Base-by-base conservation (phyloP, 2,888 invertebrate species). In the Leptinotarsa peninsularis region DNA sequence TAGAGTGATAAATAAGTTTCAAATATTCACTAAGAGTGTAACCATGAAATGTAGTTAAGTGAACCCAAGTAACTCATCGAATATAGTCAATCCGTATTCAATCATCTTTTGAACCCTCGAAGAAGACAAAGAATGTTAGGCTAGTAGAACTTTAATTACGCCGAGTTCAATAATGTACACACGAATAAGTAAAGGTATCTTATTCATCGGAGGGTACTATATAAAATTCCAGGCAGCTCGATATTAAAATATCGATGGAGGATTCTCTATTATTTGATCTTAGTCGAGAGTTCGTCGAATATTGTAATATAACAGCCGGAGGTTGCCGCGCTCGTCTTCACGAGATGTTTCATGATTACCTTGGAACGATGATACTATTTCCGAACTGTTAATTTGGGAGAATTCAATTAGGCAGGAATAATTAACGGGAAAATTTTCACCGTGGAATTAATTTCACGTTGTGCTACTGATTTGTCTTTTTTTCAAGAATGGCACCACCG, bases 241-340 rank as follows among this genome's bases (percentile, higher is more conserved):
- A 85, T 85, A 85, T 84, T 85, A 84, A 85, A 85, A 85, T 85
- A 85, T 85, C 84, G 83, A 83, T 74, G 83, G 81, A 83, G 83
- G 70, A 80, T 83, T 83, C 83, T 83, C 83, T 81, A 83, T 85
- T 85, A 84, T 84, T 85, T 84, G 84, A 82, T 84, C 81, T 84
- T 82, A 80, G 81, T 81, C 77, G 80, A 79, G 78, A 81, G 81
- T 79, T 79, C 79, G 79, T 81, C 78, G 79, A 77, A 82, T 81
- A 82, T 82, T 82, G 81, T 82, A 82, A 83, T 83, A 84, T 83
- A 83, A 82, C 80, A 82, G 81, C 82, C 82, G 78, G 81, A 83
- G 82, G 82, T 81, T 82, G 80, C 78, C 81, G 71, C 63, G 66
- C 72, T 73, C 66, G 52, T 66, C 52, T 66, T 71, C 73, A 66